A percentile compares a stretch with the other conserved stretches of the same genome.
phyloP scores from a whole-genome alignment of 2,113 vertebrate species.

The Calyptommatus sinebrachiatus region DNA sequence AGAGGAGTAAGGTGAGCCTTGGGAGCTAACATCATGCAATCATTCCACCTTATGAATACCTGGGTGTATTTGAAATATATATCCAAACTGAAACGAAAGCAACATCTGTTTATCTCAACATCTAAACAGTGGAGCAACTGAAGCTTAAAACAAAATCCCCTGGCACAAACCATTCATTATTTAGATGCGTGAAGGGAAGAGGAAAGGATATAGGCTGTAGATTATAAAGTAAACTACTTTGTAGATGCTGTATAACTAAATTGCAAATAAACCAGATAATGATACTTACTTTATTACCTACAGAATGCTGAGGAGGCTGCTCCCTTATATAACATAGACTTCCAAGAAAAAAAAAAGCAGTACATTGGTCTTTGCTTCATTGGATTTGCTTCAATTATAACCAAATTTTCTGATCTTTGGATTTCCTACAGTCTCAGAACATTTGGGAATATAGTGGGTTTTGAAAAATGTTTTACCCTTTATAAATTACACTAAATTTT shows the following conservation, averaged over 20 bases:
- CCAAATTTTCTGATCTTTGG: not conserved
- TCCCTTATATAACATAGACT: not conserved
- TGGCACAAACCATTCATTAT: not conserved
- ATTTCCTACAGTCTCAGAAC: too few relatives aligned
- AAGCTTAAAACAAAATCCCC: not conserved
- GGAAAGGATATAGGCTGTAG: not conserved
- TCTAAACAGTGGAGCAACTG: not conserved
- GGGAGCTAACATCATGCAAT: not conserved
- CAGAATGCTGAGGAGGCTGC: not conserved
- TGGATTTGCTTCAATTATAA: not conserved
- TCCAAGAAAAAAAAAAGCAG: not conserved
- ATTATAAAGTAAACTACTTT: not conserved
- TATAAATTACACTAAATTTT: too few relatives aligned
- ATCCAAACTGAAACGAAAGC: not conserved
- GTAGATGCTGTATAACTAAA: not conserved
- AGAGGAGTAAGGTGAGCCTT: not conserved
- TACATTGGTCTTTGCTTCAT: not conserved
- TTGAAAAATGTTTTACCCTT: too few relatives aligned
- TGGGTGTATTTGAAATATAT: not conserved
- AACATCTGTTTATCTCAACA: not conserved
- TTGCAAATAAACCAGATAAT: too few relatives aligned
- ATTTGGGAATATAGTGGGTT: too few relatives aligned
- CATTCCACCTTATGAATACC: not conserved
- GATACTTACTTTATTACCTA: not conserved
- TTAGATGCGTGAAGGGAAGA: not conserved